Percentiles rank a stretch among this genome's conserved stretches.
These are phyloP conservation scores for Petrolisthes manimaculis DNA, from an alignment of 2,888 invertebrate species.

Conservation along the genomic window DNA sequence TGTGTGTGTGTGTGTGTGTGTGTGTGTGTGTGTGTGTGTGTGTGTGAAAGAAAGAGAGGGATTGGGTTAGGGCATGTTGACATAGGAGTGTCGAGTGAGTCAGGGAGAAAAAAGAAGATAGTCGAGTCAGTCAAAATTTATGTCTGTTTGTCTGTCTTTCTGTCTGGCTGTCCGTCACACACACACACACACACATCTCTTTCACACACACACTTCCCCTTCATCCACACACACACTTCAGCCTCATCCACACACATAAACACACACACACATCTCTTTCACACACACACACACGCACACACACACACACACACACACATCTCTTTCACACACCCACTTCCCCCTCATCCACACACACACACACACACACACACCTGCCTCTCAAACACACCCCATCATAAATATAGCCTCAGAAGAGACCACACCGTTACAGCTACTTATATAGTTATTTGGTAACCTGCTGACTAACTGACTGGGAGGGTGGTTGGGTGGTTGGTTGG, in stretches of 20 bases:
- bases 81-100: too few relatives aligned
- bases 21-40: too few relatives aligned
- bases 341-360: not conserved
- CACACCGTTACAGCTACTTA: not conserved
- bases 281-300: not conserved
- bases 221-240: too few relatives aligned
- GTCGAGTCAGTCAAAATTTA: too few relatives aligned
- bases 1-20: too few relatives aligned
- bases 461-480: not conserved
- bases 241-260: not conserved
- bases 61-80: too few relatives aligned
- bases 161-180: too few relatives aligned
- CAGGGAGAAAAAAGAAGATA: too few relatives aligned
- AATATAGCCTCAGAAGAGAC: not conserved
- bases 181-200: not conserved
- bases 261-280: not conserved
- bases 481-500: not conserved
- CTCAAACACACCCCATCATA: not conserved
- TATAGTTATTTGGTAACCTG: not conserved
- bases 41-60: too few relatives aligned
- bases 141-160: too few relatives aligned
- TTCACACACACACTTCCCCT: not conserved
- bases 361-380: constrained; percentile 6
- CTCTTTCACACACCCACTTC: not conserved
- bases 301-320: not conserved